Conservation (phyloP, 2,797 vertebrate genomes). For the Momotus momota region DNA sequence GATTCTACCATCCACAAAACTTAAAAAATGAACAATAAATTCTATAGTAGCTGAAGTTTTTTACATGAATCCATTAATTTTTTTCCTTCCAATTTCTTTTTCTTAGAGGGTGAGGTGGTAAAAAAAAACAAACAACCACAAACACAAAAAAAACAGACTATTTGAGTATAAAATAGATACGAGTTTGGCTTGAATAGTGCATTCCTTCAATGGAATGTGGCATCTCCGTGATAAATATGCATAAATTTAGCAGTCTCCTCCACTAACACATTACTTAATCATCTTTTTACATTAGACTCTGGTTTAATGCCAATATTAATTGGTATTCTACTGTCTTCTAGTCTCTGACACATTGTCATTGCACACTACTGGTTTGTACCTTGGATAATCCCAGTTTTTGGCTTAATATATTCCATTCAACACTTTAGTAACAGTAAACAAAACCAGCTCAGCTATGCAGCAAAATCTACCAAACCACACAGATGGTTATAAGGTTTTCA, state of each 20-base stretch:
- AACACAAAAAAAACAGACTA: not conserved
- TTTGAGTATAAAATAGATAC: not conserved
- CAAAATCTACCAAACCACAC: conserved; percentile 81
- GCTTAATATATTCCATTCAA: conserved; percentile 76
- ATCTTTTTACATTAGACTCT: conserved; percentile 16
- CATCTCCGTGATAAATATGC: conserved; percentile 41
- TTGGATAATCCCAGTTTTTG: conserved; percentile 70
- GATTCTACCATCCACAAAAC: not conserved
- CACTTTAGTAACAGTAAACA: conserved; percentile 83
- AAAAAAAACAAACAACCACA: too few species aligned
- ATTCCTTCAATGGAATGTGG: conserved; percentile 51
- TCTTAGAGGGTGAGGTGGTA: not conserved
- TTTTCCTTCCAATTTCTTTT: not conserved
- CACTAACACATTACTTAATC: not conserved
- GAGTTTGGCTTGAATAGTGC: not conserved
- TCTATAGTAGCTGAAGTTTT: not conserved
- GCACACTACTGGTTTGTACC: conserved; percentile 86
- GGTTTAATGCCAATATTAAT: conserved; percentile 81
- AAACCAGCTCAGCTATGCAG: conserved; percentile 81
- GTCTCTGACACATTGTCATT: conserved; percentile 81
- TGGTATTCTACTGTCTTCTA: conserved; percentile 79
- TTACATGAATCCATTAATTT: not conserved
- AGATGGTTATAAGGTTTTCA: conserved; percentile 85
- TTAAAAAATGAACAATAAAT: not conserved
- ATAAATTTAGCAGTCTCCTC: conserved; percentile 27